Conservation (phyloP, 1,140 invertebrate species). For the Reticulitermes speratus region DNA sequence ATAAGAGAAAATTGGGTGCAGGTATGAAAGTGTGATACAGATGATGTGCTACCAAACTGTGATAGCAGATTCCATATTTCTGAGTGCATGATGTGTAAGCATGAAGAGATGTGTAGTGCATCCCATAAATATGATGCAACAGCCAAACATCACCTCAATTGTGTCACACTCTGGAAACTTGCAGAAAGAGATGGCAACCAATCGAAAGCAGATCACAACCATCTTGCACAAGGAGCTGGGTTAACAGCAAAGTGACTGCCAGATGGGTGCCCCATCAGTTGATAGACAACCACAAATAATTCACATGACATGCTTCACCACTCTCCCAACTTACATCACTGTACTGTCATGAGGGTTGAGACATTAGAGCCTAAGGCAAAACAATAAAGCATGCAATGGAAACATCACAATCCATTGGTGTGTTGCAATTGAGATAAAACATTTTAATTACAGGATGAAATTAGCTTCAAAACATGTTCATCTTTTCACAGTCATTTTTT, state of each 20-base stretch:
- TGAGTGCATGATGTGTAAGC: no score
- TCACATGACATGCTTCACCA: background rate
- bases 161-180: background rate
- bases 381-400: slow-evolving; percentile 2
- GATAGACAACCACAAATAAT: slow-evolving; percentile 2
- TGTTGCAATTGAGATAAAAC: no score
- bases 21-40: background rate
- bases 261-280: background rate
- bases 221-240: background rate
- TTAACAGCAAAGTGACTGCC: no score
- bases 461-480: no score
- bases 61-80: no score
- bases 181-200: background rate
- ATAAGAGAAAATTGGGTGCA: background rate
- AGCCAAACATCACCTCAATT: slow-evolving; percentile 5
- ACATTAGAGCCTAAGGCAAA: slow-evolving; percentile 10
- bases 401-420: no score
- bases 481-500: no score
- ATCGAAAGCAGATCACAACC: slow-evolving; percentile 5
- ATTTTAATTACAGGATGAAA: no score
- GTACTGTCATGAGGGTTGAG: slow-evolving; percentile 3
- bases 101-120: no score
- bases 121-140: background rate
- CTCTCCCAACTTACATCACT: background rate
- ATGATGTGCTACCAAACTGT: background rate